Evolutionary conservation across 2,797 vertebrate species (phyloP).

Genomic region (Spinus pinus): DNA sequence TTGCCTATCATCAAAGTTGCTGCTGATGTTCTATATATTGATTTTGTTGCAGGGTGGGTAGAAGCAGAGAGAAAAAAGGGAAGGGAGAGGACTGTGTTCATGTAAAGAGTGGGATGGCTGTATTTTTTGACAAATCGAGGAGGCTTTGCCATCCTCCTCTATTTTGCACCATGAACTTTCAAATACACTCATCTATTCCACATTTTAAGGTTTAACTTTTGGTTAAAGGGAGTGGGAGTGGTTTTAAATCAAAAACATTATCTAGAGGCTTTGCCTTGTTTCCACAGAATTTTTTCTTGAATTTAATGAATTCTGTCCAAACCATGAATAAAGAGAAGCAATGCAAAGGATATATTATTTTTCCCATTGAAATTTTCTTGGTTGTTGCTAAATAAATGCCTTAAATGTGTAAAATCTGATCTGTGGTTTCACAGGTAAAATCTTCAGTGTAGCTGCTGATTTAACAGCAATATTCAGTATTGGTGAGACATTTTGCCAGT

Average conservation of each 20-base stretch:
- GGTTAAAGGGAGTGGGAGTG: neutral
- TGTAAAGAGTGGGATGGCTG: neutral
- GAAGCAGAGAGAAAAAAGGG: neutral
- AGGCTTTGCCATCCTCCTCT: neutral
- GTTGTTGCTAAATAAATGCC: slow-evolving; percentile 39
- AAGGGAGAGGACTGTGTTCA: neutral
- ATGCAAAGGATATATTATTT: neutral
- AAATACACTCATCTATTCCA: neutral
- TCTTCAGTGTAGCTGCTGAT: neutral
- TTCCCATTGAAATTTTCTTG: neutral
- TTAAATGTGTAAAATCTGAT: slow-evolving; percentile 4
- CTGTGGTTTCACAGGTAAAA: neutral
- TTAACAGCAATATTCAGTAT: neutral
- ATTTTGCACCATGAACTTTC: slow-evolving; percentile 40
- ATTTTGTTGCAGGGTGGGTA: slow-evolving; percentile 23
- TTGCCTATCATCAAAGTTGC: slow-evolving; percentile 54
- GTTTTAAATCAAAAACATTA: slow-evolving; percentile 35
- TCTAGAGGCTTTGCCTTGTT: slow-evolving; percentile 22
- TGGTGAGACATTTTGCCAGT: neutral
- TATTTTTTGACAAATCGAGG: neutral
- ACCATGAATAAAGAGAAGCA: slow-evolving; percentile 21
- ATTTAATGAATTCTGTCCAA: neutral
- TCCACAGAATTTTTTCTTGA: neutral
- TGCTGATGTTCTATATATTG: slow-evolving; percentile 33
- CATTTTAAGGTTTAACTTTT: slow-evolving; percentile 13